Base-by-base conservation (phyloP, 2,888 invertebrate genomes). In the Drosophila mulleri region DNA sequence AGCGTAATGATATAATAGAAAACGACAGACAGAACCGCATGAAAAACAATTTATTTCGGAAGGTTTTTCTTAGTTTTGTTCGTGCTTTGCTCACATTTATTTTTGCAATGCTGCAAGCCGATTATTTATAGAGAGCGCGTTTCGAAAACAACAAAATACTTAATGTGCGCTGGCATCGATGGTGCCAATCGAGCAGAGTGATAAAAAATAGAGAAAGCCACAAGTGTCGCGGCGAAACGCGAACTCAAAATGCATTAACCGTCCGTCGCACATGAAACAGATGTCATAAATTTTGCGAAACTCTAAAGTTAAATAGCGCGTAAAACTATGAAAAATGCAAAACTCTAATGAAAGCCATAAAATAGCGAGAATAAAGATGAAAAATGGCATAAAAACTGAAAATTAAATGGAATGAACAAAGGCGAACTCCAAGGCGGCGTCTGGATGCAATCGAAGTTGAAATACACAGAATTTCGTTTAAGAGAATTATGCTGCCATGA, bases 1-100 rank as follows among this genome's bases (percentile, higher is more conserved):
- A 78, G 75, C 75, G n/a, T 60, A 65, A 78, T 78, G 74, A 78
- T 67, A 74, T 74, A 78, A 74, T 70, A 39, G 50, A 67, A 57
- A 57, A 20, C 57, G 6, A 9, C 23, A 26, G 3, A 39, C 16
- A 52, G 32, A 47, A 11, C 50, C 47, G 59, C 53, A 48, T 66
- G 74, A 53, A 60, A 66, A 71, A 71, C 72, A 18, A 68, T 69
- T 75, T 68, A 63, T 68, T 64, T 56, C 23, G 18, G 3, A 52
- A 45, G 11, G 0, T 2, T 63, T 63, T 14, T 37, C 45, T 5
- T 5, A 26, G 20, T 59, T 32, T 41, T 16, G 4, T 9, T 48
- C 2, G n/a, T 61, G 14, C 41, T 20, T 9, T 42, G 37, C 16
- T 29, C 53, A 41, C 53, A 54, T 41, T 54, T 54, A 54, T 54